phyloP scores from a whole-genome alignment of 2,113 vertebrate species.

The Silurus meridionalis region DNA sequence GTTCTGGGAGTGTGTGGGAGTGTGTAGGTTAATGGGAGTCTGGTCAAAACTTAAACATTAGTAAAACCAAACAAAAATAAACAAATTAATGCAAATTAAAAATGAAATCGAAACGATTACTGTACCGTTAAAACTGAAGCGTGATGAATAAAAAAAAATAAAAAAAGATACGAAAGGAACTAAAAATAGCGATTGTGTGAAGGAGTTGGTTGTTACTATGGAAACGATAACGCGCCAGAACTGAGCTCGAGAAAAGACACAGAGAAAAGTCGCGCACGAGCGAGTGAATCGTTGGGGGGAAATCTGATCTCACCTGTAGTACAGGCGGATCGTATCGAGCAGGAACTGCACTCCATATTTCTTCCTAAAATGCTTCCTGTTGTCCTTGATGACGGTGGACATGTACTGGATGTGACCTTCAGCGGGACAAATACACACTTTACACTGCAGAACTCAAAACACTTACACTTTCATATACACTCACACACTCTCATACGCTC shows the following conservation, averaged over 20 bases:
- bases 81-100: no score
- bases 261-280: not conserved
- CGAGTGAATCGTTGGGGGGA: slow-evolving; percentile 11
- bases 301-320: slow-evolving; percentile 83
- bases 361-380: slow-evolving; percentile 91
- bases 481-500: not conserved
- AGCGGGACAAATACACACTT: slow-evolving; percentile 42
- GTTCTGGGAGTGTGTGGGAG: no score
- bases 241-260: not conserved
- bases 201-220: no score
- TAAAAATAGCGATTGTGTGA: no score
- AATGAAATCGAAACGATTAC: no score
- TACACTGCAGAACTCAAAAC: not conserved
- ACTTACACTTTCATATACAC: not conserved
- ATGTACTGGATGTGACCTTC: slow-evolving; percentile 96
- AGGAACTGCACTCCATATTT: slow-evolving; percentile 95
- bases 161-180: no score
- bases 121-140: no score
- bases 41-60: no score
- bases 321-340: slow-evolving; percentile 87
- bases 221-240: not conserved
- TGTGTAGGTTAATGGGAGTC: no score
- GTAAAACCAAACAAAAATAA: no score
- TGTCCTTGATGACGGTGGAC: slow-evolving; percentile 95
- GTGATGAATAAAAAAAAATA: no score